Conservation (phyloP, 1,140 invertebrate species). For the Sarcophaga bullata region DNA sequence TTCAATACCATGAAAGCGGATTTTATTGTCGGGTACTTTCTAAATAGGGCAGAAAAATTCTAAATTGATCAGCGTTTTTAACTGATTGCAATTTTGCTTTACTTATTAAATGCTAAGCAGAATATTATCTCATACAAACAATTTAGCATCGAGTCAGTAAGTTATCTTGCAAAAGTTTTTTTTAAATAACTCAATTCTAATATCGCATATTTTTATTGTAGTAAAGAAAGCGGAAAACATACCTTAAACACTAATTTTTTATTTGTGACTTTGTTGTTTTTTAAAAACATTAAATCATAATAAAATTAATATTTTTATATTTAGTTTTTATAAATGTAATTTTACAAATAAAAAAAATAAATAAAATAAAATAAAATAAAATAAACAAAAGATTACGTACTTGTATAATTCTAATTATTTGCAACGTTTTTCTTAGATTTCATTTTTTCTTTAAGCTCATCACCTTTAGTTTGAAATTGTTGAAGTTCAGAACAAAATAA, state of each 20-base stretch:
- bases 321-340: constrained; percentile 1
- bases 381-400: constrained; percentile 19
- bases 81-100: too few relatives aligned
- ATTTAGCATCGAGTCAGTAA: neutral
- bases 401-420: constrained; percentile 22
- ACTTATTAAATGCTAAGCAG: neutral
- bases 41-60: too few relatives aligned
- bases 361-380: constrained; percentile 26
- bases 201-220: too few relatives aligned
- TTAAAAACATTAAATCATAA: neutral
- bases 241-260: neutral
- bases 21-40: too few relatives aligned
- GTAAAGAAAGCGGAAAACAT: neutral
- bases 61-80: too few relatives aligned
- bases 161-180: neutral
- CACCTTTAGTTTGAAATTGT: constrained; percentile 70
- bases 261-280: neutral
- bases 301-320: neutral
- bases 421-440: constrained; percentile 39
- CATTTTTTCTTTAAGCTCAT: neutral
- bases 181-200: too few relatives aligned
- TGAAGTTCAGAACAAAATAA: constrained; percentile 81
- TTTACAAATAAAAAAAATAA: neutral
- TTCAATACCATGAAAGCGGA: neutral
- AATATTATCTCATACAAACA: neutral